These are phyloP conservation scores for Cyrtodaria siliqua DNA, from an alignment of 2,888 invertebrate species.

Conservation along the genomic window DNA sequence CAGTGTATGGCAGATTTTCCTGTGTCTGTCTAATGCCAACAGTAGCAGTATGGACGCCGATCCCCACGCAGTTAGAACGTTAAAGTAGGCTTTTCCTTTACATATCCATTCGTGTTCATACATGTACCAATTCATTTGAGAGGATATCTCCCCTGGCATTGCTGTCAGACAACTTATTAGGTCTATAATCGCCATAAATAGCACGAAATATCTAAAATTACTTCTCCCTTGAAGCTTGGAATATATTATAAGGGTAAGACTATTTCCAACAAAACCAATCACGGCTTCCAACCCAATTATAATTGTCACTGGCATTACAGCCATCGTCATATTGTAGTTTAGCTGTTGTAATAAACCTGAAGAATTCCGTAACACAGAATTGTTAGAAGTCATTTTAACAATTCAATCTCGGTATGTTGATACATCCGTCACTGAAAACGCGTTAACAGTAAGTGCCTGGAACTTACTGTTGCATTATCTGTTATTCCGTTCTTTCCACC, in stretches of 20 bases:
- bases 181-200: conserved; percentile 40
- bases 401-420: too few species aligned
- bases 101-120: conserved; percentile 28
- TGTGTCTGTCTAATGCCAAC: conserved; percentile 51
- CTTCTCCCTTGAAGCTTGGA: conserved; percentile 19
- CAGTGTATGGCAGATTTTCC: conserved; percentile 50
- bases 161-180: conserved; percentile 38
- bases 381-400: too few species aligned
- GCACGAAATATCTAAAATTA: conserved; percentile 51
- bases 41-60: conserved; percentile 39
- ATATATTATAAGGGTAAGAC: conserved; percentile 42
- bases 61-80: conserved; percentile 32
- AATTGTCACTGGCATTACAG: conserved; percentile 55
- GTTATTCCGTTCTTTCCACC: too few species aligned
- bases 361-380: too few species aligned
- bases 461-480: too few species aligned
- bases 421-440: too few species aligned
- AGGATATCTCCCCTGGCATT: conserved; percentile 38
- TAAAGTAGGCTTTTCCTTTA: conserved; percentile 44
- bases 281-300: conserved; percentile 44
- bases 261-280: conserved; percentile 48
- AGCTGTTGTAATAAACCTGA: too few species aligned
- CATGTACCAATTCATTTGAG: conserved; percentile 36
- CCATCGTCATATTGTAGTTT: conserved; percentile 32
- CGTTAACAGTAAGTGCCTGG: too few species aligned